These are phyloP conservation scores for Mastomys natalensis DNA, from an alignment of 2,113 vertebrate genomes.

Conservation along the genomic window DNA sequence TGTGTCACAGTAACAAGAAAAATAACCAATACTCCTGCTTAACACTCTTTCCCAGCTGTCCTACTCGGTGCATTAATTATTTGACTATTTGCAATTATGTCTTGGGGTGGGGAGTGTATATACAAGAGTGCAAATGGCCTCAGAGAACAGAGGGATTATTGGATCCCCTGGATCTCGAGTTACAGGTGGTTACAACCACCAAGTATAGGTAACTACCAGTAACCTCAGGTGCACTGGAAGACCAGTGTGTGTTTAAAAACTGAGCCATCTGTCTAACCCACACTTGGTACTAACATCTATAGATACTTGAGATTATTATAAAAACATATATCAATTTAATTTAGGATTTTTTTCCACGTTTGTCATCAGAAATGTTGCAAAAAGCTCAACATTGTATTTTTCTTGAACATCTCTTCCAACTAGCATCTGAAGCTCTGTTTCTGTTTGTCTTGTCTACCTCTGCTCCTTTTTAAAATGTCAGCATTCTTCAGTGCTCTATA, in stretches of 20 bases:
- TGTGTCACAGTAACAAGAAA: not conserved
- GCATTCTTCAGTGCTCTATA: not conserved
- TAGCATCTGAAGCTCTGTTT: constrained; percentile 7
- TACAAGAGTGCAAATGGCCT: not conserved
- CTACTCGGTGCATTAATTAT: not conserved
- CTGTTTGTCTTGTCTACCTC: not conserved
- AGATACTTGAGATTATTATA: not conserved
- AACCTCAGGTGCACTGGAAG: not conserved
- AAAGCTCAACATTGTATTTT: constrained; percentile 27
- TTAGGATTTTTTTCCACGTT: not conserved
- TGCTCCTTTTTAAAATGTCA: not conserved
- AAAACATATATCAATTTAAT: not conserved
- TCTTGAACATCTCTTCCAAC: constrained; percentile 4
- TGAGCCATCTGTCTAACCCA: not conserved
- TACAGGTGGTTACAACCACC: not conserved
- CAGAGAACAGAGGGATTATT: not conserved
- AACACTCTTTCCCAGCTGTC: not conserved
- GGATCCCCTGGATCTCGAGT: not conserved
- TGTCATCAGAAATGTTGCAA: constrained; percentile 30
- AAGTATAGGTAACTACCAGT: too few relatives aligned
- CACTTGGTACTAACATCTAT: not conserved
- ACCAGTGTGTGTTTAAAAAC: not conserved
- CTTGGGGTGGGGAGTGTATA: not conserved
- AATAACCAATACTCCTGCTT: not conserved
- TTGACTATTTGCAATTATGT: not conserved